Percentiles rank a stretch among this genome's conserved stretches.
Conservation (phyloP, 2,113 vertebrate species). For the Ondatra zibethicus region DNA sequence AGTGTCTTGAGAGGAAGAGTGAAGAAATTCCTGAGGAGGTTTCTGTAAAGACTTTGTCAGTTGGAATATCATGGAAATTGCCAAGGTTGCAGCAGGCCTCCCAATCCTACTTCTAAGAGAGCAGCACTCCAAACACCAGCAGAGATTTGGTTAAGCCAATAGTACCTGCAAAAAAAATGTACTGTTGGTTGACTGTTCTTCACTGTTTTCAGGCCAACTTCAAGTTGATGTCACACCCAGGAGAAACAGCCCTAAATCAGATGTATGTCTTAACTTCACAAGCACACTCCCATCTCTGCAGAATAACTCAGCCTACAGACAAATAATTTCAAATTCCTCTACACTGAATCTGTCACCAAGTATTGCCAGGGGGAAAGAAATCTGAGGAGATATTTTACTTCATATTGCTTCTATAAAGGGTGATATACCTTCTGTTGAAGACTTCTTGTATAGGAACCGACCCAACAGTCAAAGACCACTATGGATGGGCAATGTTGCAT, state of each 20-base stretch:
- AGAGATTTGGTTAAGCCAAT: background rate
- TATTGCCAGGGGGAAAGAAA: background rate
- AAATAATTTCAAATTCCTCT: background rate
- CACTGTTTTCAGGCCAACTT: background rate
- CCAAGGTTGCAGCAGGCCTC: background rate
- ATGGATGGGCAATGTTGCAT: constrained; percentile 97
- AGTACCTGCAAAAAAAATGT: background rate
- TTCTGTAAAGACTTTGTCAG: background rate
- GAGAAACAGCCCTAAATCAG: background rate
- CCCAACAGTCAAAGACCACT: constrained; percentile 96
- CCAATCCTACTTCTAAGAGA: background rate
- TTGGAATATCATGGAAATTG: background rate
- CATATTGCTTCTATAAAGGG: constrained; percentile 84
- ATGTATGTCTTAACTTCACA: background rate
- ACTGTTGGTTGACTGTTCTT: background rate
- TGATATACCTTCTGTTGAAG: constrained; percentile 88
- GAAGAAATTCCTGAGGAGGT: background rate
- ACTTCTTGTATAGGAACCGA: constrained; percentile 93
- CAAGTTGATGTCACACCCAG: background rate
- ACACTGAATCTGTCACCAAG: background rate
- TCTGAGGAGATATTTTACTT: background rate
- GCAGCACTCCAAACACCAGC: background rate
- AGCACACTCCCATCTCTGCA: background rate
- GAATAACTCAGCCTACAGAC: background rate
- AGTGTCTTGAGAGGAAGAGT: background rate